Evolutionary conservation across 2,888 invertebrate genomes (phyloP).

Genomic region (Luffia ferchaultella): DNA sequence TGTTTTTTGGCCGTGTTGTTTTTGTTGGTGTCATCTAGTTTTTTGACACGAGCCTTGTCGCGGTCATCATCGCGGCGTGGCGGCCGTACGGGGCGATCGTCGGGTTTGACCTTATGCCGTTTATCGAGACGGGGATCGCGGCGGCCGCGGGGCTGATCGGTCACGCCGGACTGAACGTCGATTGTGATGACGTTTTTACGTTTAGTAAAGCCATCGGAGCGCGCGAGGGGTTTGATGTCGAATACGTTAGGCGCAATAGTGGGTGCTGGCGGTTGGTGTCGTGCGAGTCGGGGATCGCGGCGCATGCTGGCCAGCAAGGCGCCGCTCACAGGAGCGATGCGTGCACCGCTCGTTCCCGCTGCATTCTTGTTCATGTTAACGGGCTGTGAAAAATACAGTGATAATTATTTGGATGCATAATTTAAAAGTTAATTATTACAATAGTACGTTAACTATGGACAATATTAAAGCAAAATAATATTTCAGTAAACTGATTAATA

Average conservation of each 20-base stretch:
- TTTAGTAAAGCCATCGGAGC: conserved; percentile 28
- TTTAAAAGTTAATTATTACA: too few species aligned
- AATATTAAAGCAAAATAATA: too few species aligned
- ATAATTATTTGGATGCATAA: too few species aligned
- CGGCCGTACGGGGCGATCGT: conserved; percentile 20
- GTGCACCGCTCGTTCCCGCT: conserved; percentile 20
- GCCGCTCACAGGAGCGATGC: conserved; percentile 48
- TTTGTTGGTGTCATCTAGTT: conserved; percentile 4
- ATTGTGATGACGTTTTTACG: conserved; percentile 56
- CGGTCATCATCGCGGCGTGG: conserved; percentile 17
- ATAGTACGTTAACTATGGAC: too few species aligned
- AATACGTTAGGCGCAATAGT: conserved; percentile 48
- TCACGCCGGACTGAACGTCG: conserved; percentile 31
- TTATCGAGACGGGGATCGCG: conserved; percentile 24
- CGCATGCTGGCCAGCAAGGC: conserved; percentile 35
- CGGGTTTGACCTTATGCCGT: conserved; percentile 11
- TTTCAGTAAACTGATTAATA: too few species aligned
- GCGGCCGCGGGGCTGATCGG: conserved; percentile 19
- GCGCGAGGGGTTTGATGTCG: conserved; percentile 55
- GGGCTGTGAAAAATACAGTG: conserved; percentile 42
- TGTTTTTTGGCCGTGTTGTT: conserved; percentile 11
- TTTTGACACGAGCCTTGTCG: background rate
- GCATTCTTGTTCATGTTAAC: conserved; percentile 25
- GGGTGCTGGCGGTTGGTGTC: conserved; percentile 24
- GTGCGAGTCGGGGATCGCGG: conserved; percentile 34